A percentile compares a stretch with the other conserved stretches of the same genome.
phyloP scores from a whole-genome alignment of 1,140 invertebrate species.

The Aphidius ervi region DNA sequence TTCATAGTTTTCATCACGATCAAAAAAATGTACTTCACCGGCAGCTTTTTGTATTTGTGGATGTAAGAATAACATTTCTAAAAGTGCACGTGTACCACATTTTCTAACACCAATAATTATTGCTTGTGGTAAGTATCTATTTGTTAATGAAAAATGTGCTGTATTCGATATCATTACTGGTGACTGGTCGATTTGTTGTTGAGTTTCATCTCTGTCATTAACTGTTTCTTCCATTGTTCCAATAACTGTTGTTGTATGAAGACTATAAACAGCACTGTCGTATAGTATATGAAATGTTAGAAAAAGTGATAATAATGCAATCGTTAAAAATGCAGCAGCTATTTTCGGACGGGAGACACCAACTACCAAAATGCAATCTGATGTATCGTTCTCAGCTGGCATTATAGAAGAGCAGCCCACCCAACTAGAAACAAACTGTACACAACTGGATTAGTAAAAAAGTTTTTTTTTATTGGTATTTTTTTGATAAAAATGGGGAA shows the following conservation, averaged over 20 bases:
- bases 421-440: conserved; percentile 58
- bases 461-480: no score
- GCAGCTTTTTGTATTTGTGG: conserved; percentile 88
- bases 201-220: conserved; percentile 33
- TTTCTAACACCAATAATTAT: conserved; percentile 93
- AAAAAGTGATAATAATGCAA: conserved; percentile 72
- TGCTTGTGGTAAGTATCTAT: conserved; percentile 65
- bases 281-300: conserved; percentile 77
- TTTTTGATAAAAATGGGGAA: no score
- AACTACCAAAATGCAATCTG: conserved; percentile 74
- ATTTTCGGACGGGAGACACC: conserved; percentile 74
- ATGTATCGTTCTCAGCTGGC: conserved; percentile 69
- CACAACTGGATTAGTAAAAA: no score
- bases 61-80: conserved; percentile 93
- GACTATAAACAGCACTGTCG: conserved; percentile 75
- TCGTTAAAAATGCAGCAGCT: conserved; percentile 70
- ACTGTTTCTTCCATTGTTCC: conserved; percentile 32
- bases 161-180: conserved; percentile 45
- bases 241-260: conserved; percentile 57
- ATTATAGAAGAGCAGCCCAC: conserved; percentile 71
- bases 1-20: conserved; percentile 85
- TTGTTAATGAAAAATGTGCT: conserved; percentile 47
- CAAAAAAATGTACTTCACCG: conserved; percentile 92
- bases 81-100: conserved; percentile 86
- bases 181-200: conserved; percentile 15